Conservation (phyloP, 1,140 invertebrate species). For the Penaeus indicus region DNA sequence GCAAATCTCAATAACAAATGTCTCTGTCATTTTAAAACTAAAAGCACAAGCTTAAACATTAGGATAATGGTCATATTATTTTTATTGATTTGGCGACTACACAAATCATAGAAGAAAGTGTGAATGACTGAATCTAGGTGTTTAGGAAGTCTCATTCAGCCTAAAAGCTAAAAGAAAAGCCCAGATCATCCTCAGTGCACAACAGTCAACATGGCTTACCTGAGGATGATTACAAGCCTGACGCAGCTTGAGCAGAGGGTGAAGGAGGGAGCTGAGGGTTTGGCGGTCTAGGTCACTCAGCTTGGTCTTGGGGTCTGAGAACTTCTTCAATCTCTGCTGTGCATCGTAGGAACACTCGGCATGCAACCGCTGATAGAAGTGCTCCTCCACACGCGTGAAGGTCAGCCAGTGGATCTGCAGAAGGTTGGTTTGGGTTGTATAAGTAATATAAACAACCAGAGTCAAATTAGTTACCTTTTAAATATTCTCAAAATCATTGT, state of each 20-base stretch:
- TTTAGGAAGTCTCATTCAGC: too few species aligned
- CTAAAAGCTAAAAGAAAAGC: background rate
- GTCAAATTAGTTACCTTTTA: background rate
- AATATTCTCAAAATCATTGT: background rate
- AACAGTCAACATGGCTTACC: constrained; percentile 60
- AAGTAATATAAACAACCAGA: background rate
- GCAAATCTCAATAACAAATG: background rate
- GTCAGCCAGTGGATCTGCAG: constrained; percentile 73
- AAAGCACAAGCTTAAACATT: background rate
- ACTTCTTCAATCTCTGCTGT: constrained; percentile 69
- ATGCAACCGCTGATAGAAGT: constrained; percentile 75
- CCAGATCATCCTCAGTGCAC: background rate
- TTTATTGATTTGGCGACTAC: background rate
- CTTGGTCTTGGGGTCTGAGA: constrained; percentile 68
- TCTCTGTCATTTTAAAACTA: background rate
- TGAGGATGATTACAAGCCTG: constrained; percentile 84
- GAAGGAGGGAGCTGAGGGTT: constrained; percentile 74
- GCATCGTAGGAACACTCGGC: constrained; percentile 70
- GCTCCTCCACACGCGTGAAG: constrained; percentile 76
- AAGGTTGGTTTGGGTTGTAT: too few species aligned
- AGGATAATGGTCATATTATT: background rate
- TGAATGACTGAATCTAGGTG: background rate
- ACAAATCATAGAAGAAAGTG: background rate
- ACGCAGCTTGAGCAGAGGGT: constrained; percentile 78
- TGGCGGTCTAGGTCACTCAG: constrained; percentile 71